Evolutionary conservation across 2,797 vertebrate species (phyloP), one percentile per base, ranked within the genome.

Genomic region (Phaenicophaeus curvirostris): DNA sequence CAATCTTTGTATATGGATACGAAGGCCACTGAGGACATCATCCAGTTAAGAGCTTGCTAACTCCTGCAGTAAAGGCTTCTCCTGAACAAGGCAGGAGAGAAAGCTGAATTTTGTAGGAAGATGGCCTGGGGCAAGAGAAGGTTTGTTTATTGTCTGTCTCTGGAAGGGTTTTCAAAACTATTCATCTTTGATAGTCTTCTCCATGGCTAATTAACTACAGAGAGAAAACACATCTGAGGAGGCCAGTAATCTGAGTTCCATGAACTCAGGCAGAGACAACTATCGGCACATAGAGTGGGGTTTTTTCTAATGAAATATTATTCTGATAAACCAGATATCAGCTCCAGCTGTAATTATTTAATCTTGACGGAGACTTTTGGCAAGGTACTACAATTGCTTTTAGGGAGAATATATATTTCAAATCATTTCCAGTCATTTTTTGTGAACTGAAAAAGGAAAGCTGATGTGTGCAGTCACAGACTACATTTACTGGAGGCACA

Each of bases 331-430:
- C 31, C 42, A 89, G 59, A 73, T 37, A 28, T 68, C 54, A 55
- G 41, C 44, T 71, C 74, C 55, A 61, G 72, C 16, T 6, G 2
- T 72, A 92, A 87, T 78, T 33, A 62, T 51, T 94, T 93, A 14
- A 51, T 85, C 63, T 69, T 28, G 30, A 73, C 85, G 85, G 74
- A 82, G 63, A 57, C 28, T 58, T 72, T 73, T 68, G 67, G 87
- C 51, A 92, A 89, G 67, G 79, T 59, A 66, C 23, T 90, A 76
- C 25, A 66, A 85, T 90, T 59, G 77, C 81, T 92, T 90, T 92
- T 92, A 91, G 72, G 53, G 39, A 82, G 31, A 91, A 73, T 8
- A 11, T 27, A 24, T 50, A 91, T 83, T 89, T 89, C 51, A 75
- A 62, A 39, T 89, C 1, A 58, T 77, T 80, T 74, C 41, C 61